phyloP scores from a whole-genome alignment of 1,140 invertebrate species.

The Heliothis subflexa region DNA sequence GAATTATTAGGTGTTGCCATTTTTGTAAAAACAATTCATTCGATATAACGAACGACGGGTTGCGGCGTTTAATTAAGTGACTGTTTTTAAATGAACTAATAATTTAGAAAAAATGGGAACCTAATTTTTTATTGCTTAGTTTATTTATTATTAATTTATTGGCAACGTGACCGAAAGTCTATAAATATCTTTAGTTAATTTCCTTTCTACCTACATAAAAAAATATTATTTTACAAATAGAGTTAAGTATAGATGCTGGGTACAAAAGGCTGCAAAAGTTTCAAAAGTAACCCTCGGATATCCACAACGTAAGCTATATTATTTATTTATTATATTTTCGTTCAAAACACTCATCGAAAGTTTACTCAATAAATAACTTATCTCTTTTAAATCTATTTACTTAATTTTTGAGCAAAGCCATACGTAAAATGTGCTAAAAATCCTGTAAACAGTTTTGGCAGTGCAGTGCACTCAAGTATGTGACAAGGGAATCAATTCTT shows the following conservation, averaged over 20 bases:
- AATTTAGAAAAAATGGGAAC: conserved; percentile 10
- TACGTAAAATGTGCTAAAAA: background rate
- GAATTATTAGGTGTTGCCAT: conserved; percentile 53
- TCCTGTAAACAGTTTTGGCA: background rate
- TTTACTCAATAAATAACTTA: no score
- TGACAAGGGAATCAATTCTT: conserved; percentile 24
- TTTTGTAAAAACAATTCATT: conserved; percentile 49
- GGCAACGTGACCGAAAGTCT: conserved; percentile 2
- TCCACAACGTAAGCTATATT: no score
- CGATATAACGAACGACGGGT: conserved; percentile 43
- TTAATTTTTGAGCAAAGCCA: no score
- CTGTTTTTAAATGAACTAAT: conserved; percentile 24
- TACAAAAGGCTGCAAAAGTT: no score
- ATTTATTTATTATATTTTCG: no score
- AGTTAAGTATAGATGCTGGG: no score
- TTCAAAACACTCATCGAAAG: no score
- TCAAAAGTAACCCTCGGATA: no score
- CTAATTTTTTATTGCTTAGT: conserved; percentile 10
- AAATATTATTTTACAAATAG: no score
- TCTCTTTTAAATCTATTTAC: no score
- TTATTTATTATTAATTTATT: conserved; percentile 29
- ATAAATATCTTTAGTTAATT: background rate
- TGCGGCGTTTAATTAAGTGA: conserved; percentile 40
- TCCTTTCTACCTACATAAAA: no score
- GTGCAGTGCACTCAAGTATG: conserved; percentile 6